Evolutionary conservation across 2,113 vertebrate species (phyloP), one percentile per base, ranked within the genome.

Genomic region (Dasyurus viverrinus): DNA sequence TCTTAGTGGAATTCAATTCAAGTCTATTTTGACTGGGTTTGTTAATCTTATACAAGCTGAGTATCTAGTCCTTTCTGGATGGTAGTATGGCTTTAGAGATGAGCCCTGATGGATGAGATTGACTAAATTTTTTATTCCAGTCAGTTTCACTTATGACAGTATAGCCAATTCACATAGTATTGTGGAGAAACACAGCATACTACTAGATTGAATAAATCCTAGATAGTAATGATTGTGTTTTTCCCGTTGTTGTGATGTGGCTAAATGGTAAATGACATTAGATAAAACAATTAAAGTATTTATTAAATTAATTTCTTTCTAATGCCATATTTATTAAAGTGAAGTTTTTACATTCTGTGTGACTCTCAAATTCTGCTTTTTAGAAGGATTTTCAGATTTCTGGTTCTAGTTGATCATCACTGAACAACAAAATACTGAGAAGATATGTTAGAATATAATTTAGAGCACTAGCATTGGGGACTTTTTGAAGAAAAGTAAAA

Each of bases 401-500:
- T 92, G 46, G 26, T 95, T 50, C 92, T 22, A 90, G 22, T 36
- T 50, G 14, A 23, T 90, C 36, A 53, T 48, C 50, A 48, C 23
- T 52, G 24, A 94, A 76, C 48, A 89, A 12, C 5, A 26, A 12
- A 47, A 46, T 11, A 19, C 16, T 68, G 42, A 54, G 53, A 57
- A 16, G 48, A 68, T 8, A 4, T 24, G n/a, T 53, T 57, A 26
- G 42, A 2, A 4, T 48, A 22, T 0, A 54, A 48, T 60, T 42
- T 46, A 48, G 48, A 94, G 14, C 91, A 11, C 3, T 68, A 93
- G 27, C 46, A 90, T 68, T 53, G 30, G 48, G 93, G 47, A 14
- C n/a, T 94, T 96, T 90, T 92, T 47, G 48, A 95, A 68, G 54
- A 93, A 27, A 60, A 92, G 53, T 52, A n/a, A 24, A 50, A 47